Evolutionary conservation across 2,888 invertebrate genomes (phyloP).

Genomic region (Luperina testacea): DNA sequence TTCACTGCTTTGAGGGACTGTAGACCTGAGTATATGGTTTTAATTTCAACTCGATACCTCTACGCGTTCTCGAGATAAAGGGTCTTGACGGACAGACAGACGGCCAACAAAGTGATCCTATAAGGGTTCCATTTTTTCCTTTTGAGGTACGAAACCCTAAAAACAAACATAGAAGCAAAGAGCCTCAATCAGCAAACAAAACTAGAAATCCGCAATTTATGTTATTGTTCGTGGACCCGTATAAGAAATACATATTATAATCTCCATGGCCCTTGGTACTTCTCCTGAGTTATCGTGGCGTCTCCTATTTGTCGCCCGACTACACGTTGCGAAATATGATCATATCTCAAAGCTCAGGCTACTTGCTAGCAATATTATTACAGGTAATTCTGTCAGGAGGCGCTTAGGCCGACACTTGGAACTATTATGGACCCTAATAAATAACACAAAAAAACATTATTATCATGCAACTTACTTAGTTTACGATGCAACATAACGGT

Average conservation of each 20-base stretch:
- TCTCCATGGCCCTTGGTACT: slow-evolving; percentile 20
- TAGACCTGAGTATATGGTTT: too few relatives aligned
- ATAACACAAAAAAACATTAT: slow-evolving; percentile 39
- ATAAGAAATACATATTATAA: slow-evolving; percentile 46
- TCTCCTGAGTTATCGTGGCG: slow-evolving; percentile 38
- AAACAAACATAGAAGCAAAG: slow-evolving; percentile 12
- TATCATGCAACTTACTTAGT: slow-evolving; percentile 33
- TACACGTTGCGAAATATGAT: slow-evolving; percentile 48
- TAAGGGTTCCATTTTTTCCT: too few relatives aligned
- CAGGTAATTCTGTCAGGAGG: slow-evolving; percentile 47
- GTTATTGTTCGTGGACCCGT: slow-evolving; percentile 45
- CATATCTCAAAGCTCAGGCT: slow-evolving; percentile 39
- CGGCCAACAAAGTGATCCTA: too few relatives aligned
- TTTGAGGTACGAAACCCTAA: too few relatives aligned
- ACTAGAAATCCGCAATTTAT: slow-evolving; percentile 54
- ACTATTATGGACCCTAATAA: slow-evolving; percentile 22
- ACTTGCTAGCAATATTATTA: slow-evolving; percentile 59
- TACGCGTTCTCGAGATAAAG: too few relatives aligned
- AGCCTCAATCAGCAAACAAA: slow-evolving; percentile 42
- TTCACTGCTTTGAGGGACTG: too few relatives aligned
- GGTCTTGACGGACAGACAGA: too few relatives aligned
- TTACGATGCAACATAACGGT: slow-evolving; percentile 7
- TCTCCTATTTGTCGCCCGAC: slow-evolving; percentile 43
- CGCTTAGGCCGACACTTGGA: slow-evolving; percentile 22
- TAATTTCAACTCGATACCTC: too few relatives aligned